Conservation (phyloP, 1,140 invertebrate genomes). For the Conopomorpha cramerella region DNA sequence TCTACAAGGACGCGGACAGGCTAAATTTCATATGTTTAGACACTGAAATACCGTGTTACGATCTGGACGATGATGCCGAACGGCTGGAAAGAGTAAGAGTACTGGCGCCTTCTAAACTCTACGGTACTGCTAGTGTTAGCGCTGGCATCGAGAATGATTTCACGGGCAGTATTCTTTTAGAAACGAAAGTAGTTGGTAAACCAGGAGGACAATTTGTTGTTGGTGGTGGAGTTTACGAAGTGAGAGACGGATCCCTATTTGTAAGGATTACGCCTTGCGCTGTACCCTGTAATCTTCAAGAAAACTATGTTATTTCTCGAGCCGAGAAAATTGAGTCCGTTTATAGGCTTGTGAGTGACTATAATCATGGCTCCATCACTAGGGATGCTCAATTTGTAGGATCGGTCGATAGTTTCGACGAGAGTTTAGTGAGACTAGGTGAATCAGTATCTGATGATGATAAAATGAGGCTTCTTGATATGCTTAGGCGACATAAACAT, state of each 20-base stretch:
- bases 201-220: constrained; percentile 1
- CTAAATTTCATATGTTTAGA: constrained; percentile 5
- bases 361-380: neutral
- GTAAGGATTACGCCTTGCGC: neutral
- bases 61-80: neutral
- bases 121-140: constrained; percentile 1
- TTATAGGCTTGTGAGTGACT: neutral
- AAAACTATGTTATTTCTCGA: constrained; percentile 1
- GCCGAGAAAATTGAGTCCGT: constrained; percentile 1
- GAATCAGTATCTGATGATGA: neutral
- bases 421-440: neutral
- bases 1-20: constrained; percentile 6
- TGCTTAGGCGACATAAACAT: constrained; percentile 8
- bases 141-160: neutral
- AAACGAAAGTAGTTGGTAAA: constrained; percentile 3
- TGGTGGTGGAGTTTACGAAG: constrained; percentile 2
- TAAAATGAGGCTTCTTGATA: neutral
- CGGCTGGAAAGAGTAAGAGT: neutral
- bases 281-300: neutral
- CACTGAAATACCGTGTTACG: constrained; percentile 1
- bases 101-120: neutral
- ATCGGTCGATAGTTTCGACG: neutral
- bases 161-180: neutral
- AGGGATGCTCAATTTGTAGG: neutral
- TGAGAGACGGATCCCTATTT: neutral